A percentile compares a stretch with the other conserved stretches of the same genome.
These are phyloP conservation scores for Todus mexicanus DNA, from an alignment of 2,797 vertebrate species.

Conservation along the genomic window DNA sequence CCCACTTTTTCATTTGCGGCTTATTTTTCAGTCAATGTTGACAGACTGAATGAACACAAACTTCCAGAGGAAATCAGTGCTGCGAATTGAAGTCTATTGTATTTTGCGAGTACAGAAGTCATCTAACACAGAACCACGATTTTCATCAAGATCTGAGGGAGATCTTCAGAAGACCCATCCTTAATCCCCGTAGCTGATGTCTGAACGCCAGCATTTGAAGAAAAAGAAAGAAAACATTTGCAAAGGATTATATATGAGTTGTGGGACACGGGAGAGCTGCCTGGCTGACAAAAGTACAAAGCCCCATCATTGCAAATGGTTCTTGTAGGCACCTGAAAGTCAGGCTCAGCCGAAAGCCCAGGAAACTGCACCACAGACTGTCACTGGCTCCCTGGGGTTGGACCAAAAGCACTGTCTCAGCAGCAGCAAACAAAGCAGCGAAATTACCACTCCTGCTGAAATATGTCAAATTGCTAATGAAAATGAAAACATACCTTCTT, in stretches of 20 bases:
- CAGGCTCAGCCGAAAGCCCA: neutral
- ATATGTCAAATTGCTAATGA: constrained; percentile 36
- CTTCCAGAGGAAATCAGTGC: constrained; percentile 19
- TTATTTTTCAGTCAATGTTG: constrained; percentile 23
- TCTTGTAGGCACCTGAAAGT: constrained; percentile 14
- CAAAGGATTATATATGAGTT: constrained; percentile 29
- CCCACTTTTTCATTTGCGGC: neutral
- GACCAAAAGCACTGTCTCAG: neutral
- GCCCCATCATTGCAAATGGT: neutral
- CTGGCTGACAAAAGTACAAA: constrained; percentile 27
- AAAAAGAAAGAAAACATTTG: constrained; percentile 45
- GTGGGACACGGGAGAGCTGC: constrained; percentile 12
- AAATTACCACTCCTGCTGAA: neutral
- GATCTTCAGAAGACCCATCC: constrained; percentile 36
- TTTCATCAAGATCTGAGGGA: constrained; percentile 29
- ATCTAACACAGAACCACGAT: constrained; percentile 7
- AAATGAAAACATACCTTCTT: constrained; percentile 74
- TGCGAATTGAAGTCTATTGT: neutral
- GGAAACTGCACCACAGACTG: neutral
- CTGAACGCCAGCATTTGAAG: constrained; percentile 17
- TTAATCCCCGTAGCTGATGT: constrained; percentile 21
- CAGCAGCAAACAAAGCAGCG: neutral
- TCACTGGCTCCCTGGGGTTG: neutral
- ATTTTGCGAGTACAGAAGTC: constrained; percentile 10
- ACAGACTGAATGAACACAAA: constrained; percentile 16